These are phyloP conservation scores for Malaclemys terrapin DNA, from an alignment of 2,113 vertebrate genomes.

Conservation along the genomic window DNA sequence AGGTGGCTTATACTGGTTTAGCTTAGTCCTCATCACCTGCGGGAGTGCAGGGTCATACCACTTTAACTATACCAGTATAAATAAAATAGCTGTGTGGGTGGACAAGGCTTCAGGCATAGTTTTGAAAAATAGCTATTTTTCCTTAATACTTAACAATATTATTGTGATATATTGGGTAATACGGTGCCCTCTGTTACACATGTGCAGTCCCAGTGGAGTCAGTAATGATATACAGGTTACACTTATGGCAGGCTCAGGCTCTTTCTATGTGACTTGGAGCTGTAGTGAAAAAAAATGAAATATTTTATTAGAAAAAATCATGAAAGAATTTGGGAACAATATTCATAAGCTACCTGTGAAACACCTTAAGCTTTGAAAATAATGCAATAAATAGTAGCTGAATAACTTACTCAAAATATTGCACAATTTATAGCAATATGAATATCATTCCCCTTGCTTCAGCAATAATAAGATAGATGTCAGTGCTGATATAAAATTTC, in stretches of 20 bases:
- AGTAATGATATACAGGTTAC: background rate
- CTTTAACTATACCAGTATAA: background rate
- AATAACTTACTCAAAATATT: background rate
- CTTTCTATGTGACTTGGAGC: background rate
- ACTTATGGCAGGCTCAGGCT: background rate
- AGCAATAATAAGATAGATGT: background rate
- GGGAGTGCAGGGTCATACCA: background rate
- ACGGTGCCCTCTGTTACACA: background rate
- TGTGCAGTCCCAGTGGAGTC: background rate
- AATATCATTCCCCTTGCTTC: background rate
- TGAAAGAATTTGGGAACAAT: background rate
- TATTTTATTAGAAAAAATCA: background rate
- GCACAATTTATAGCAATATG: background rate
- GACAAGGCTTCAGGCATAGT: conserved; percentile 29
- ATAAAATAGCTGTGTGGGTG: background rate
- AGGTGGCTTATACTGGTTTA: background rate
- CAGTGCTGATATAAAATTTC: background rate
- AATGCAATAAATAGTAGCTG: background rate
- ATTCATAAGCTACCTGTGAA: background rate
- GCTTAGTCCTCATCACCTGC: background rate
- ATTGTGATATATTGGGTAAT: conserved; percentile 34
- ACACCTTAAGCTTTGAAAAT: background rate
- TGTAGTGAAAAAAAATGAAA: background rate
- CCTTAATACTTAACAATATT: conserved; percentile 13
- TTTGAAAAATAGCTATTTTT: conserved; percentile 2